Evolutionary conservation across 2,113 vertebrate genomes (phyloP), one percentile per base, ranked within the genome.

Genomic region (Epinephelus fuscoguttatus): DNA sequence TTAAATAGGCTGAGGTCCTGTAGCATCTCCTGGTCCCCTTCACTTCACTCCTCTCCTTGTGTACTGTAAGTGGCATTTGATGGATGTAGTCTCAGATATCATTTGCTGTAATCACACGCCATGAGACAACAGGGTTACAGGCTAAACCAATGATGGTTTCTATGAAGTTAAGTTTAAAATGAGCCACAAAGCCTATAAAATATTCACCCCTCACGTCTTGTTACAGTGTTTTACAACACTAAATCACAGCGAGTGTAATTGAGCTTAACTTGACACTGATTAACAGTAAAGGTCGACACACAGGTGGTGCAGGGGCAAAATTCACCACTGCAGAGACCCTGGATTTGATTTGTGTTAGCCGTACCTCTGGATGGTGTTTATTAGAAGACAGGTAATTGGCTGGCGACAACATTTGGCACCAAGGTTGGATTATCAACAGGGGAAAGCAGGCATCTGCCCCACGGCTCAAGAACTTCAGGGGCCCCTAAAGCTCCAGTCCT

Each of bases 1-100:
- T 87, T 74, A 78, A 83, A 84, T 5, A 68, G 52, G 71, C 37
- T 23, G 62, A 33, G 67, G 77, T 86, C 47, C 52, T 23, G 42
- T 2, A 37, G 61, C 47, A 33, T 55, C 61, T 49, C 7, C 37
- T 25, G 12, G 19, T 45, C 18, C 73, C 69, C 23, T 33, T 70
- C 61, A 60, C 61, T 61, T 45, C 67, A 12, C 57, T 14, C 1
- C 63, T 80, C 62, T 59, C 82, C 30, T 9, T 47, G 18, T 64
- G 52, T n/a, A 4, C 53, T 70, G 19, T 14, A 45, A 37, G 25
- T 59, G 78, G 40, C 19, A 50, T 73, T 70, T 73, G 42, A 84
- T 70, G 13, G 70, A 84, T 67, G 55, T 17, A 37, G 69, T 19
- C 45, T 40, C 11, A 73, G 61, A 76, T 75, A 66, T 23, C 19